Evolutionary conservation across 2,797 vertebrate genomes (phyloP).

Genomic region (Todus mexicanus): DNA sequence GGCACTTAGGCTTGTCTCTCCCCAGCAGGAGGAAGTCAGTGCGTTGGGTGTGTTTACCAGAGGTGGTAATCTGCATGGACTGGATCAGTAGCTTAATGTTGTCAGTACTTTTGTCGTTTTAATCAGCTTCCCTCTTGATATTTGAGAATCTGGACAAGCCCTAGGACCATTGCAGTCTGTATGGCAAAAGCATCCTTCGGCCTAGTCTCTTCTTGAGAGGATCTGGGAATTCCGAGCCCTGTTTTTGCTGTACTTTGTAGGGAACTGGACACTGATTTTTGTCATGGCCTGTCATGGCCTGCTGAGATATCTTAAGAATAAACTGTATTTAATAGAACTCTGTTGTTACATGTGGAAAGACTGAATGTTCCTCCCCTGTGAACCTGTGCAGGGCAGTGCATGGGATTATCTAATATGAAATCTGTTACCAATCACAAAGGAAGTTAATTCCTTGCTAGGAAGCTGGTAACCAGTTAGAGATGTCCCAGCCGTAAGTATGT

Average conservation of each 20-base stretch:
- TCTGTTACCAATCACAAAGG: background rate
- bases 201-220: background rate
- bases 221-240: background rate
- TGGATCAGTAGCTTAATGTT: background rate
- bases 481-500: background rate
- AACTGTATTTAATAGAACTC: background rate
- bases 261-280: background rate
- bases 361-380: rapidly evolving
- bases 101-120: background rate
- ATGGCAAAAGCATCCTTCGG: background rate
- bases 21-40: background rate
- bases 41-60: background rate
- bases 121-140: background rate
- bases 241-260: background rate
- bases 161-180: background rate
- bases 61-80: background rate
- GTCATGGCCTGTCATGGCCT: background rate
- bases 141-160: background rate
- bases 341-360: background rate
- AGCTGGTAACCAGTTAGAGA: background rate
- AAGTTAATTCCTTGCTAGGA: background rate
- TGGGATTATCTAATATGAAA: background rate
- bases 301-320: background rate
- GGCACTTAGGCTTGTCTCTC: background rate
- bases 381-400: background rate